These are phyloP conservation scores for Magallana ariakensis DNA, from an alignment of 1,140 invertebrate species.

Conservation along the genomic window DNA sequence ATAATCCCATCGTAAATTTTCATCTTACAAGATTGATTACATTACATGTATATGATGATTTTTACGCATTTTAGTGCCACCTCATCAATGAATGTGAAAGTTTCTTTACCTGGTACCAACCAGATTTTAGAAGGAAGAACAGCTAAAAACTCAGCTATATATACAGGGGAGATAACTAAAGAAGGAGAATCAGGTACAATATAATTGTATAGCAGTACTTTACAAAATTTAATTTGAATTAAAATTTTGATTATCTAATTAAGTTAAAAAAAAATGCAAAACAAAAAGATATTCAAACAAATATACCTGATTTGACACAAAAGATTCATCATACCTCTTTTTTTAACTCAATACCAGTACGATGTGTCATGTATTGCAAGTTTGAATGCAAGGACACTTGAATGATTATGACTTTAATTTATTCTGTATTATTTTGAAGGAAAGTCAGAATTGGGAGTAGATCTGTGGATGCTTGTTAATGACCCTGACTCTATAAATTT, in stretches of 20 bases:
- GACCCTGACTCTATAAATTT: not conserved
- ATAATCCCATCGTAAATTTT: too few relatives aligned
- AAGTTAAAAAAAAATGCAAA: too few relatives aligned
- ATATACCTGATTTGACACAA: too few relatives aligned
- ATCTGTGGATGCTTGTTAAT: not conserved
- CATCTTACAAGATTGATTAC: too few relatives aligned
- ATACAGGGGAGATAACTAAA: not conserved
- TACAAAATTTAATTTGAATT: too few relatives aligned
- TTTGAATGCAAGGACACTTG: too few relatives aligned
- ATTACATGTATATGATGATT: too few relatives aligned
- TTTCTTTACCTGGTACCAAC: not conserved
- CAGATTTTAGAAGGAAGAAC: not conserved
- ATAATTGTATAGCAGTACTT: not conserved
- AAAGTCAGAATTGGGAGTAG: not conserved
- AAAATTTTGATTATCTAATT: too few relatives aligned
- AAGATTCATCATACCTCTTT: not conserved
- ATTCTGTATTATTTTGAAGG: not conserved
- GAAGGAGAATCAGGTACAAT: not conserved
- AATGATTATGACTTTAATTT: not conserved
- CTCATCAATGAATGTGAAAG: not conserved
- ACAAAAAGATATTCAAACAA: too few relatives aligned
- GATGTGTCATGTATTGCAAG: too few relatives aligned
- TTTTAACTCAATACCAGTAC: not conserved
- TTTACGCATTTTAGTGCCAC: not conserved
- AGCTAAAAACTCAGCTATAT: constrained; percentile 1